phyloP scores from a whole-genome alignment of 2,888 invertebrate genomes.

The Eupithecia tripunctaria region DNA sequence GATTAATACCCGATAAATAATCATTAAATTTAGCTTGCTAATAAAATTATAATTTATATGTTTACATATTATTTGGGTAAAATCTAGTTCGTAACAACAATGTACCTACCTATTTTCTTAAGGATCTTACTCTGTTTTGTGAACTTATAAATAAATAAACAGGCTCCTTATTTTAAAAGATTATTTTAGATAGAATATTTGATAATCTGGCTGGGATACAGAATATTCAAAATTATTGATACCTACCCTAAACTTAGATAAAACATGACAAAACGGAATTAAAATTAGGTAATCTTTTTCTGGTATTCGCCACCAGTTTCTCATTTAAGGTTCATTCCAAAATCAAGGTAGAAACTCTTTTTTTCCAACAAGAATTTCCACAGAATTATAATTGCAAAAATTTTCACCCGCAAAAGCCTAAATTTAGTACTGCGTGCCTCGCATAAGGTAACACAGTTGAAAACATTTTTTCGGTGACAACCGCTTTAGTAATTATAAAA shows the following conservation, averaged over 20 bases:
- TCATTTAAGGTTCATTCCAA: not conserved
- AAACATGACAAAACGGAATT: not conserved
- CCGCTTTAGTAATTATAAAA: conserved; percentile 33
- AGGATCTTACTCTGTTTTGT: too few relatives aligned
- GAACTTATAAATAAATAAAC: too few relatives aligned
- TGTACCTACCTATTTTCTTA: too few relatives aligned
- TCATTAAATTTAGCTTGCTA: too few relatives aligned
- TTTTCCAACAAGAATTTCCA: conserved; percentile 3
- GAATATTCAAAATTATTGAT: too few relatives aligned
- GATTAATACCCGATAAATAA: too few relatives aligned
- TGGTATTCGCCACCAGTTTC: not conserved
- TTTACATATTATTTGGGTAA: too few relatives aligned
- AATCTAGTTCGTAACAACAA: too few relatives aligned
- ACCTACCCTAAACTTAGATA: not conserved
- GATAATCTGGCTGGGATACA: not conserved
- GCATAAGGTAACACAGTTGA: conserved; percentile 19
- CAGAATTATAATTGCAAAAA: conserved; percentile 27
- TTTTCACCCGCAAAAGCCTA: conserved; percentile 16
- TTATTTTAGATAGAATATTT: not conserved
- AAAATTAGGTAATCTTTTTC: not conserved
- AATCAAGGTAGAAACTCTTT: conserved; percentile 6
- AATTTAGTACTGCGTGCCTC: conserved; percentile 25
- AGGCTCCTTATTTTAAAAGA: not conserved
- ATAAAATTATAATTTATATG: too few relatives aligned
- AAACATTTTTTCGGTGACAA: conserved; percentile 25